Conservation (phyloP, 64 coral and sea anemone species). For the Stichodactyla helianthus region DNA sequence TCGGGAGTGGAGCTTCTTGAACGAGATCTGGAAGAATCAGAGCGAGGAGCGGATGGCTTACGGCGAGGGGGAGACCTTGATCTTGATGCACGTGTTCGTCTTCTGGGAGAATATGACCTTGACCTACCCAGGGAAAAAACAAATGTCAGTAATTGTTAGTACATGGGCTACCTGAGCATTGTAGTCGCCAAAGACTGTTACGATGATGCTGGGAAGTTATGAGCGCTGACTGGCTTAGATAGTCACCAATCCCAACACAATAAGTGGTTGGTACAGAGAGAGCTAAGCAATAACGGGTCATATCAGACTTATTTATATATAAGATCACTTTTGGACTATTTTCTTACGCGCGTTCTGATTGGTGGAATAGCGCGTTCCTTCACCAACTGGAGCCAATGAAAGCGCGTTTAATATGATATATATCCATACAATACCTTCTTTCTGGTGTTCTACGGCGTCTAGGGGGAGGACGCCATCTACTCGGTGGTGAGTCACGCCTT, state of each 20-base stretch:
- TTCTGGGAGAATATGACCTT: background rate
- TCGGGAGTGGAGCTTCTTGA: conserved; percentile 23
- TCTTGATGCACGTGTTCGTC: background rate
- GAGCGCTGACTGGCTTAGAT: no score
- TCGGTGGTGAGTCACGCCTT: conserved; percentile 43
- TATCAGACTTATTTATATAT: no score
- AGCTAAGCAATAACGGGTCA: no score
- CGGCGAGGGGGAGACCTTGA: conserved; percentile 26
- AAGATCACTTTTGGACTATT: no score
- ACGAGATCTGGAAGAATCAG: conserved; percentile 5
- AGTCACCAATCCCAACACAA: no score
- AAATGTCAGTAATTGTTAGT: background rate
- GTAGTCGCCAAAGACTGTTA: no score
- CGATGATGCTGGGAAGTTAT: no score
- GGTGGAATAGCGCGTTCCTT: background rate
- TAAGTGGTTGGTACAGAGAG: no score
- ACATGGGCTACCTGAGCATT: background rate
- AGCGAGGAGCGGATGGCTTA: conserved; percentile 10
- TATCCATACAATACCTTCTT: background rate
- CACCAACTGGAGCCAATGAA: background rate
- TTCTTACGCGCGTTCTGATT: background rate
- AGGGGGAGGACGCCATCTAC: conserved; percentile 49
- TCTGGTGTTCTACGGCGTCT: conserved; percentile 26
- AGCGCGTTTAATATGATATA: background rate
- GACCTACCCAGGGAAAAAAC: background rate